Evolutionary conservation across 2,797 vertebrate genomes (phyloP).

Genomic region (Xiphorhynchus erythropygius): DNA sequence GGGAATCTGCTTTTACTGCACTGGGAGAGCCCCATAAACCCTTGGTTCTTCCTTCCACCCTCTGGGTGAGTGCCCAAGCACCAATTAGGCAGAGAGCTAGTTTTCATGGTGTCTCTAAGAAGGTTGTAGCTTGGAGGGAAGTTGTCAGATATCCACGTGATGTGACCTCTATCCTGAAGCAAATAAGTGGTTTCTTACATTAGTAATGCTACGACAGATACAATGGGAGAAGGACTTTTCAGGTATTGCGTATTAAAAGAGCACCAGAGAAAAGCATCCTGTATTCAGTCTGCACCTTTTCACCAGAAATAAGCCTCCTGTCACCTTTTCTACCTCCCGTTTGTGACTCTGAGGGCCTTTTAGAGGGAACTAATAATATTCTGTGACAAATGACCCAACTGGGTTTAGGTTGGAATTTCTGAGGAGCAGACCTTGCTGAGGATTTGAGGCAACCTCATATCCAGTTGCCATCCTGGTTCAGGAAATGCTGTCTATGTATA

Average conservation of each 20-base stretch:
- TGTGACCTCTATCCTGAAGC: neutral
- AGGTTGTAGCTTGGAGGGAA: neutral
- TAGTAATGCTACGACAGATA: neutral
- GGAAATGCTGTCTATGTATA: conserved; percentile 4
- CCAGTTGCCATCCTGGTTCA: neutral
- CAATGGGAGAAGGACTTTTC: neutral
- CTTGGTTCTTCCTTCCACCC: neutral
- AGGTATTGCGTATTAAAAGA: neutral
- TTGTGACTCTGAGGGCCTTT: neutral
- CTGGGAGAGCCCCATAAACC: neutral
- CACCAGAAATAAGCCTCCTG: neutral
- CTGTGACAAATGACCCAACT: conserved; percentile 8
- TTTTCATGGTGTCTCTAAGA: neutral
- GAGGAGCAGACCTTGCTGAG: neutral
- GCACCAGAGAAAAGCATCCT: neutral
- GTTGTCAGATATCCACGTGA: neutral
- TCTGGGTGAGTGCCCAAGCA: neutral
- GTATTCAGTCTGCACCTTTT: neutral
- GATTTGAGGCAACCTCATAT: conserved; percentile 18
- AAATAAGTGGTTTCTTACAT: neutral
- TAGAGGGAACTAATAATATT: conserved; percentile 4
- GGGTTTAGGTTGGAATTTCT: conserved; percentile 29
- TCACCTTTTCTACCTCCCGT: neutral
- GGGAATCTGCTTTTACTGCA: neutral
- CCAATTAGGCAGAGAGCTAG: neutral